Conservation (phyloP, 2,797 vertebrate genomes). For the Anas capensis region DNA sequence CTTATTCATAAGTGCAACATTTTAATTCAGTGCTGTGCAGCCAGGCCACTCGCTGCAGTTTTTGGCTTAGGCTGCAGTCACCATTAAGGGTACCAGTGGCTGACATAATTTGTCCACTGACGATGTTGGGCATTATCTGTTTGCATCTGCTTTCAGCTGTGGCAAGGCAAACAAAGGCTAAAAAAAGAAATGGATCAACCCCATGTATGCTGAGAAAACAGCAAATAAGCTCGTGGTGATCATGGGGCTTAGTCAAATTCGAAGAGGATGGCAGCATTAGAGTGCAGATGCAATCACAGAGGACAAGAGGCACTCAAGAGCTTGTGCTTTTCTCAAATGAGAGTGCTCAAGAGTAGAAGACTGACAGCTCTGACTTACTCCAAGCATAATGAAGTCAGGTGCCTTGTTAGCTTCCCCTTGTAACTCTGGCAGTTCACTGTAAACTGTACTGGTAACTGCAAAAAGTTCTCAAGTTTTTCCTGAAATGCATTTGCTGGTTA, state of each 20-base stretch:
- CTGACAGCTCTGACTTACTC: background rate
- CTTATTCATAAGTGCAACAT: constrained; percentile 44
- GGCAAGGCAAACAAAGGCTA: background rate
- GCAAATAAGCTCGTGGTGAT: background rate
- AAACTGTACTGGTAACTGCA: background rate
- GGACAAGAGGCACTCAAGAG: constrained; percentile 65
- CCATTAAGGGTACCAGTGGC: background rate
- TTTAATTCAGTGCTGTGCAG: constrained; percentile 52
- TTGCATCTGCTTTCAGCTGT: background rate
- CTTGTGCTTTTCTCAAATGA: constrained; percentile 34
- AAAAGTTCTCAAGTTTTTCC: background rate
- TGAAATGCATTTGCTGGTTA: background rate
- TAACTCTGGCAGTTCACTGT: background rate
- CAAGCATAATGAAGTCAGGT: background rate
- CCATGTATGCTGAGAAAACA: background rate
- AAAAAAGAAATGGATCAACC: background rate
- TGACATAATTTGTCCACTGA: background rate
- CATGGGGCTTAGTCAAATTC: background rate
- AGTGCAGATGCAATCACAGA: constrained; percentile 57
- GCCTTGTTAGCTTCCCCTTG: background rate
- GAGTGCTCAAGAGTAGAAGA: constrained; percentile 3
- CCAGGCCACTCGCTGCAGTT: constrained; percentile 33
- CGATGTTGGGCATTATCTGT: background rate
- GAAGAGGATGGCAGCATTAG: background rate
- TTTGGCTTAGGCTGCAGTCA: constrained; percentile 45